Evolutionary conservation across 2,888 invertebrate genomes (phyloP).

Genomic region (Apotomis betuletana): DNA sequence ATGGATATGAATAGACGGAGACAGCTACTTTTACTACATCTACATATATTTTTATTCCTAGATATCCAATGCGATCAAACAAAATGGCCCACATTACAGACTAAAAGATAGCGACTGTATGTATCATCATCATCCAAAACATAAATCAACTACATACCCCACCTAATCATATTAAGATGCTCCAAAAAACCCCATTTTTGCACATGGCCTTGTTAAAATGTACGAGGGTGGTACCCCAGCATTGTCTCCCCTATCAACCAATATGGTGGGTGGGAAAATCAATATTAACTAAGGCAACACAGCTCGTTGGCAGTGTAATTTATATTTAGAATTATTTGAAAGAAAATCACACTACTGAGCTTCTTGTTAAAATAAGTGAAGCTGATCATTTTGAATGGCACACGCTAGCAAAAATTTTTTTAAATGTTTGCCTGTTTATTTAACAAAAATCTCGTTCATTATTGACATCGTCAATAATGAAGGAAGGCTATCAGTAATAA

Average conservation of each 20-base stretch:
- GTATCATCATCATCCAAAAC: background rate
- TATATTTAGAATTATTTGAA: conserved; percentile 12
- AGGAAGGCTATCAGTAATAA: too few species aligned
- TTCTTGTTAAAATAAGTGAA: background rate
- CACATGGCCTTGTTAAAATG: conserved; percentile 20
- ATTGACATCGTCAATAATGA: too few species aligned
- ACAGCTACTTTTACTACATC: too few species aligned
- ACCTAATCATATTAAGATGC: conserved; percentile 24
- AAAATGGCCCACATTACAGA: too few species aligned
- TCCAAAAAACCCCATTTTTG: conserved; percentile 26
- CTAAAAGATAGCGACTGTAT: too few species aligned
- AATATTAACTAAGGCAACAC: conserved; percentile 32
- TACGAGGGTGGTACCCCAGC: conserved; percentile 34
- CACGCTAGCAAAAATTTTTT: background rate
- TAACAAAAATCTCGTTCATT: too few species aligned
- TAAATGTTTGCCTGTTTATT: too few species aligned
- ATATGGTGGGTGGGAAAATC: conserved; percentile 37
- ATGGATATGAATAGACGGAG: too few species aligned
- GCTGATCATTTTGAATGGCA: background rate
- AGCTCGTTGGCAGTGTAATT: conserved; percentile 21
- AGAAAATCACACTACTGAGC: background rate
- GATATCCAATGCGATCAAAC: too few species aligned
- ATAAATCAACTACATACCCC: conserved; percentile 15
- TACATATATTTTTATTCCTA: too few species aligned
- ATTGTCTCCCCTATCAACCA: conserved; percentile 17